A percentile compares a stretch with the other conserved stretches of the same genome.
phyloP scores from a whole-genome alignment of 2,797 vertebrate genomes.

The Clarias platycephalus region DNA sequence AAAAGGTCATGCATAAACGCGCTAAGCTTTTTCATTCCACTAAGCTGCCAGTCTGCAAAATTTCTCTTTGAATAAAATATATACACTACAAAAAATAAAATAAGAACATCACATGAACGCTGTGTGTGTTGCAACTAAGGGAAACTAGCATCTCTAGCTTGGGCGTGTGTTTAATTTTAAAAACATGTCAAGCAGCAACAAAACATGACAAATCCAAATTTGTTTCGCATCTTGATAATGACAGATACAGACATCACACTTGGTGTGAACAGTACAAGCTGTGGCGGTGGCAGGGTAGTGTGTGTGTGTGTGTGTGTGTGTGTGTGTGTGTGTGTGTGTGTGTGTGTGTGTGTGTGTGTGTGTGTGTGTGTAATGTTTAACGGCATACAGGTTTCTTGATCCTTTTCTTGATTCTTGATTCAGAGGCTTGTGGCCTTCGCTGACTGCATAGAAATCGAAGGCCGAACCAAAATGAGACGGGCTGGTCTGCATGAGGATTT shows the following conservation, averaged over 20 bases:
- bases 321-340: neutral
- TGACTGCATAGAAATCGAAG: too few relatives aligned
- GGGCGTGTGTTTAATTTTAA: neutral
- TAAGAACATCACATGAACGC: neutral
- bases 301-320: neutral
- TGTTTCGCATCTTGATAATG: neutral
- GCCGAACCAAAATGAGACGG: too few relatives aligned
- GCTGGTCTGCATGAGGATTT: too few relatives aligned
- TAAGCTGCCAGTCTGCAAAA: neutral
- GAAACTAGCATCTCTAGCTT: neutral
- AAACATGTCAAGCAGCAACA: neutral
- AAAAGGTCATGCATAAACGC: neutral
- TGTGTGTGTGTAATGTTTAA: neutral
- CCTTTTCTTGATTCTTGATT: too few relatives aligned
- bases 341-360: neutral
- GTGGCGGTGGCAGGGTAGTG: neutral
- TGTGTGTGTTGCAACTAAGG: neutral
- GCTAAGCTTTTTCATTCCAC: neutral
- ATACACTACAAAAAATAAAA: neutral
- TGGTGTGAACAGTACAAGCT: neutral
- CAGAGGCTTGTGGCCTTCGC: too few relatives aligned
- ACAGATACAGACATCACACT: neutral
- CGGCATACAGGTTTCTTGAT: neutral
- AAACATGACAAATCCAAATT: neutral
- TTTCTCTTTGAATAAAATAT: neutral